Percentiles rank a stretch among this genome's conserved stretches.
These are phyloP conservation scores for Ylistrum balloti DNA, from an alignment of 1,140 invertebrate species.

Conservation along the genomic window DNA sequence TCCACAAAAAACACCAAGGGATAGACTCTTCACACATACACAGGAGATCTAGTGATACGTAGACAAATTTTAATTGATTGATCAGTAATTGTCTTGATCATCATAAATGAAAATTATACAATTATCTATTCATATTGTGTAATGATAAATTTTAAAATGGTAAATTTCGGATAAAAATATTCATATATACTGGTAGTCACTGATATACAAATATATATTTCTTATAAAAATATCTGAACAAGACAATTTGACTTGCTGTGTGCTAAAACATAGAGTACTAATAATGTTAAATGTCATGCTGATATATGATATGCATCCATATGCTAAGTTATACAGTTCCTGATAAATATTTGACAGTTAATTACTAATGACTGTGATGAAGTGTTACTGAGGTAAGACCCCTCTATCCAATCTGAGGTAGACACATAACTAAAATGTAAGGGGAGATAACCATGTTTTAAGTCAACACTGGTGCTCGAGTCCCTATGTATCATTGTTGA, in stretches of 20 bases:
- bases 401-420: slow-evolving; percentile 8
- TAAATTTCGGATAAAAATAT: neutral
- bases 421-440: neutral
- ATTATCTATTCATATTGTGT: neutral
- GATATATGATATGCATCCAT: neutral
- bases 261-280: neutral
- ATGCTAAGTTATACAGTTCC: neutral
- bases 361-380: neutral
- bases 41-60: too few species aligned
- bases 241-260: neutral
- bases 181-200: neutral
- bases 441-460: neutral
- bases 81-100: neutral
- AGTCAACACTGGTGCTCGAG: neutral
- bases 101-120: neutral
- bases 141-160: neutral
- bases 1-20: too few species aligned
- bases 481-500: too few species aligned
- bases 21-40: too few species aligned
- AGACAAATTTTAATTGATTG: neutral
- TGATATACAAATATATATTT: slow-evolving; percentile 15
- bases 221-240: neutral
- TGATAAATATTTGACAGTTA: neutral
- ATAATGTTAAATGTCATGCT: neutral
- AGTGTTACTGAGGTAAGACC: slow-evolving; percentile 6